Evolutionary conservation across 2,888 invertebrate species (phyloP), one percentile per base, ranked within the genome.

Genomic region (Catocala fraxini): DNA sequence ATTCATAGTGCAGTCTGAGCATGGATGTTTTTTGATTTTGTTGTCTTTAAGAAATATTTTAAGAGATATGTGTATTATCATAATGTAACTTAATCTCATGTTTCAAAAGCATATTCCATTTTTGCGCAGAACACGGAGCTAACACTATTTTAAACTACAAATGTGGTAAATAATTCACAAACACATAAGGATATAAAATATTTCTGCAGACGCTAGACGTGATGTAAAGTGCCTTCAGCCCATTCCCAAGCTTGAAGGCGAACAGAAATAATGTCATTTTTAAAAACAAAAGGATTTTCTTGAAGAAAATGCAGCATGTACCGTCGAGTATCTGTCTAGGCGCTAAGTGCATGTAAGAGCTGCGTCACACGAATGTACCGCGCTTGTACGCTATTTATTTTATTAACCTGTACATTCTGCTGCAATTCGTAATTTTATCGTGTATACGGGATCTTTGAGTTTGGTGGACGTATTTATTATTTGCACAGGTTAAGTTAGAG

Each of bases 201-300:
- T 70, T 66, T 55, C 49, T 46, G 55, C 53, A 45, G 53, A 7
- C 13, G 59, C 65, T 53, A 45, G 53, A 7, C 13, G 59, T 68
- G 66, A 63, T 51, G 53, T 41, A 52, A 48, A 67, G 71, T 55
- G 58, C 63, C 75, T 71, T 71, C 62, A 66, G 65, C 61, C 71
- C 62, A 59, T 64, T 68, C 46, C 39, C 45, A 13, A 71, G 47
- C 51, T 43, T 46, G 48, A 46, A 49, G 48, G 59, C 41, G 54
- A 59, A 64, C 69, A 71, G 78, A 68, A 69, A 78, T 72, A 75
- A 68, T 64, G 67, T 64, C 54, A 75, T 71, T 77, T 75, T 71
- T 64, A 61, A 66, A 73, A 78, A 70, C 73, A 75, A 75, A 78
- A 68, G 76, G 59, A 64, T 73, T 75, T 72, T 73, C 70, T 72